A percentile compares a stretch with the other conserved stretches of the same genome.
phyloP scores from a whole-genome alignment of 1,140 invertebrate genomes.

The Mesaphorura yosii region DNA sequence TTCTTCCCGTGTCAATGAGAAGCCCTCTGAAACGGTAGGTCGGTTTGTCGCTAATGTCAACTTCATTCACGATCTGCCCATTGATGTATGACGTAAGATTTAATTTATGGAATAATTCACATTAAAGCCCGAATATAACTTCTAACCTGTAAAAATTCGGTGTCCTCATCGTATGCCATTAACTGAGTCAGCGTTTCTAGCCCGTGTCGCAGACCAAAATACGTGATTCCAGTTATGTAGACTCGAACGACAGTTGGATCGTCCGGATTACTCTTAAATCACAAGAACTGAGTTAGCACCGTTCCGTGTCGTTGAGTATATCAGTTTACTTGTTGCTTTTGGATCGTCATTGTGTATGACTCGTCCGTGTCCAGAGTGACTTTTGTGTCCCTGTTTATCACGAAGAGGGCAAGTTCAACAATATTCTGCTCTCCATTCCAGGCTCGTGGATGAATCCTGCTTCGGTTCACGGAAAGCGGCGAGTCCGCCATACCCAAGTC shows the following conservation, averaged over 20 bases:
- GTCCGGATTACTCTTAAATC: background rate
- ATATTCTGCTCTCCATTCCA: background rate
- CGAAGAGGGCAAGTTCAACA: constrained; percentile 1
- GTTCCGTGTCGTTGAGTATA: constrained; percentile 36
- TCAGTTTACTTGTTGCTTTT: no score
- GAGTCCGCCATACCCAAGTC: background rate
- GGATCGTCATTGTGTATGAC: constrained; percentile 50
- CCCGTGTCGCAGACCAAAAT: constrained; percentile 61
- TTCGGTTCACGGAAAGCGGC: background rate
- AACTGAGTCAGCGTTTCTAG: constrained; percentile 67
- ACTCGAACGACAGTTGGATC: constrained; percentile 7
- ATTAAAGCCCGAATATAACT: background rate
- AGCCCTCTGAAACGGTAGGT: constrained; percentile 42
- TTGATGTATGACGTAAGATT: background rate
- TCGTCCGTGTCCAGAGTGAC: constrained; percentile 54
- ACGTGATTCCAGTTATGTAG: constrained; percentile 46
- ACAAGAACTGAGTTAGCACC: background rate
- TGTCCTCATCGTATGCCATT: constrained; percentile 38
- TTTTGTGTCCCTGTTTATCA: background rate
- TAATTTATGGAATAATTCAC: background rate
- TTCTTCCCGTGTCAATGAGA: constrained; percentile 61
- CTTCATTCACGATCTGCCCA: constrained; percentile 19
- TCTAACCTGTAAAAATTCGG: constrained; percentile 15
- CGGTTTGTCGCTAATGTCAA: constrained; percentile 19
- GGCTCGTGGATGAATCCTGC: background rate